Evolutionary conservation across 2,888 invertebrate species (phyloP).

Genomic region (Eupithecia exiguata): DNA sequence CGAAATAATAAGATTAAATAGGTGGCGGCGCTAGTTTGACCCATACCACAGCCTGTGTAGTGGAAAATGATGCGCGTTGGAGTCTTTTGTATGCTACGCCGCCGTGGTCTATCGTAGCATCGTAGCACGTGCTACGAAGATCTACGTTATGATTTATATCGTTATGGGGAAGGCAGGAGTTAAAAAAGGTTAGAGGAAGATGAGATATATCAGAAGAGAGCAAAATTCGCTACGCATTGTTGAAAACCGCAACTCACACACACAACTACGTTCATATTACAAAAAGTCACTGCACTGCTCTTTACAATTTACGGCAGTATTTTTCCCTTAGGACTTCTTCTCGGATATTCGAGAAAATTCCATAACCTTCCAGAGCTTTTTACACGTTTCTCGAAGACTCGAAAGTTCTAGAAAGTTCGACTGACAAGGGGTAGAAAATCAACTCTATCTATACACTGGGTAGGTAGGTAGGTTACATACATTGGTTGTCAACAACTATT

Average conservation of each 20-base stretch:
- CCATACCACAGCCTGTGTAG: no score
- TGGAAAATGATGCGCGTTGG: no score
- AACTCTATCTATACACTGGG: no score
- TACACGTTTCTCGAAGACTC: neutral
- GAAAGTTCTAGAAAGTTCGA: neutral
- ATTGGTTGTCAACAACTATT: neutral
- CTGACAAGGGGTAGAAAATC: neutral
- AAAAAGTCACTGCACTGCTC: neutral
- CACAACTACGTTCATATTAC: neutral
- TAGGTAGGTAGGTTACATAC: neutral
- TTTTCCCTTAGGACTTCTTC: neutral
- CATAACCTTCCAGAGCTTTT: neutral
- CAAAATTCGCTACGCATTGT: neutral
- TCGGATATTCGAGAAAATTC: neutral
- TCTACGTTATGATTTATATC: neutral
- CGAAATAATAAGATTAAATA: no score
- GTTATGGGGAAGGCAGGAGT: neutral
- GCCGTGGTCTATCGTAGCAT: neutral
- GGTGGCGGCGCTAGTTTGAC: no score
- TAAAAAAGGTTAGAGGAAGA: neutral
- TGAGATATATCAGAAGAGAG: neutral
- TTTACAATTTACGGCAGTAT: neutral
- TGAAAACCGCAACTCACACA: neutral
- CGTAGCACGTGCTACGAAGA: conserved; percentile 1
- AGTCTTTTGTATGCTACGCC: neutral